Conservation (phyloP, 2,797 vertebrate genomes). For the Vespertilio murinus region DNA sequence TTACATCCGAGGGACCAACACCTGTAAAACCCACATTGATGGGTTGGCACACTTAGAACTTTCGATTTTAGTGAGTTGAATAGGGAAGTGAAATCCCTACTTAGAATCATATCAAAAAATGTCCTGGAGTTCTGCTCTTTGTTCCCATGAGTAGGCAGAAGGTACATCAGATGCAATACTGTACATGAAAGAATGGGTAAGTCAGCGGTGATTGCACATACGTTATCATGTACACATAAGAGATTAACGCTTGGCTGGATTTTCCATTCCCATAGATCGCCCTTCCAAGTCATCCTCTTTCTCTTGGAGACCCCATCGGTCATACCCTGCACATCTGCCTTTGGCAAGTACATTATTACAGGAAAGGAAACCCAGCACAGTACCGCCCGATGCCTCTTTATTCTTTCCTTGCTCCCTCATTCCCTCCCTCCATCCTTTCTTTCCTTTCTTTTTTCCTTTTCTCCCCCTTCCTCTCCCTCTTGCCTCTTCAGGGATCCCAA, state of each 20-base stretch:
- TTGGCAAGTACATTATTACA: slow-evolving; percentile 56
- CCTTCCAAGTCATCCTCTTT: slow-evolving; percentile 51
- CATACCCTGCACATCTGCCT: neutral
- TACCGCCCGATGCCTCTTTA: slow-evolving; percentile 44
- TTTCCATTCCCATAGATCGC: slow-evolving; percentile 54
- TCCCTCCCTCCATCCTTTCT: neutral
- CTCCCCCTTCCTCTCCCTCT: no score
- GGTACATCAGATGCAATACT: neutral
- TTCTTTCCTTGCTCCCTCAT: neutral
- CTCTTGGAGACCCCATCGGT: slow-evolving; percentile 51
- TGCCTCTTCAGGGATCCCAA: neutral
- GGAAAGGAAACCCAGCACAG: slow-evolving; percentile 59
- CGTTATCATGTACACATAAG: neutral
- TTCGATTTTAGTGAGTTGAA: neutral
- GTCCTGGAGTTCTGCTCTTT: neutral
- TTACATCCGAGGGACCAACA: neutral
- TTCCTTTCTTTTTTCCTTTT: fast-evolving
- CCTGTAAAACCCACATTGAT: neutral
- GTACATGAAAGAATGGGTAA: neutral
- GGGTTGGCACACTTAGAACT: neutral
- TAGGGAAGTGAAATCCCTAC: neutral
- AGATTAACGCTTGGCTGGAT: neutral
- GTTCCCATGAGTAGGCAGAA: neutral
- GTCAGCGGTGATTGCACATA: neutral
- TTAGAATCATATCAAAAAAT: neutral